Conservation (phyloP, 2,797 vertebrate species). For the Chelmon rostratus region DNA sequence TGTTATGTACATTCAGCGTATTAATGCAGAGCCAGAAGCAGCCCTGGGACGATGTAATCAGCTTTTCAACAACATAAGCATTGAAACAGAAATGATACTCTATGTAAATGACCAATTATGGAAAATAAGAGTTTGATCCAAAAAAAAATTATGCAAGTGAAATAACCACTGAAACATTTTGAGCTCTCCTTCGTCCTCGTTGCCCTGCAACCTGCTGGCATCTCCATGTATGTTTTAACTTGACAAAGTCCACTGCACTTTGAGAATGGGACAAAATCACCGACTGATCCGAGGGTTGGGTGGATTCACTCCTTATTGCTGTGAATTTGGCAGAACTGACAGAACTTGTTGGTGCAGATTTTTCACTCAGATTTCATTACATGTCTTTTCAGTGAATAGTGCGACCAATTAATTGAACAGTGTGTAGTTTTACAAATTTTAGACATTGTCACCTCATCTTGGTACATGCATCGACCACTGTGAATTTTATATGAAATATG, state of each 20-base stretch:
- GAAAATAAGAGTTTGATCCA: not conserved
- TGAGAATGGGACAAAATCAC: not conserved
- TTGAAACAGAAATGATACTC: not conserved
- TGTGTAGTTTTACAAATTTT: conserved; percentile 10
- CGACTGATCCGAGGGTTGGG: not conserved
- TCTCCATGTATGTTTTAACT: not conserved
- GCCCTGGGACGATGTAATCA: not conserved
- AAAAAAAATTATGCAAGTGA: not conserved
- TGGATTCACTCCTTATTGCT: not conserved
- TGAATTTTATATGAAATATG: not conserved
- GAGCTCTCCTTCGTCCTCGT: not conserved
- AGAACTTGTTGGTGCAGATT: not conserved
- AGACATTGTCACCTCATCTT: not conserved
- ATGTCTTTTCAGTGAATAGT: not conserved
- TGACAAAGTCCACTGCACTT: not conserved
- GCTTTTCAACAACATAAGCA: not conserved
- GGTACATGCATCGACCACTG: not conserved
- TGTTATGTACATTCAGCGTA: not conserved
- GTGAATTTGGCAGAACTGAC: not conserved
- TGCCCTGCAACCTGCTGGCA: not conserved
- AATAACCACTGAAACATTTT: conserved; percentile 16
- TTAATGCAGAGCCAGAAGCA: not conserved
- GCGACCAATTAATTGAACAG: not conserved
- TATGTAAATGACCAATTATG: not conserved
- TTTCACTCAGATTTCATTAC: not conserved